A percentile compares a stretch with the other conserved stretches of the same genome.
These are phyloP conservation scores for Phengaris arion DNA, from an alignment of 2,888 invertebrate genomes.

Conservation along the genomic window DNA sequence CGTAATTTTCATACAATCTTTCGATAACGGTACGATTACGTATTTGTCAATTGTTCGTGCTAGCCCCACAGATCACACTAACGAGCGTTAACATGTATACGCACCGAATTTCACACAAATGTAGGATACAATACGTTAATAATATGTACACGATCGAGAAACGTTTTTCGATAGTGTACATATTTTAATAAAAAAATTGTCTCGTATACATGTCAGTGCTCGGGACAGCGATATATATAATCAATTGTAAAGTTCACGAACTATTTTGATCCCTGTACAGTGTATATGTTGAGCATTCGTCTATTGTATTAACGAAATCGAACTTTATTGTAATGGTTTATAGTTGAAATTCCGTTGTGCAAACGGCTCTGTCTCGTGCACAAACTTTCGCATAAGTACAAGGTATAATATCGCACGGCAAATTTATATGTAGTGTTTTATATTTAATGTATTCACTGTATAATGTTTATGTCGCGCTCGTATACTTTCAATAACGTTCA, in stretches of 20 bases:
- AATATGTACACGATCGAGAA: not conserved
- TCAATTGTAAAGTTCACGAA: conserved; percentile 19
- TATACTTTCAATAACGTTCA: conserved; percentile 19
- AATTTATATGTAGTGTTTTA: conserved; percentile 28
- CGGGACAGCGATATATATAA: not conserved
- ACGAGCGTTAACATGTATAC: not conserved
- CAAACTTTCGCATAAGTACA: conserved; percentile 28
- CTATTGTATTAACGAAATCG: conserved; percentile 42
- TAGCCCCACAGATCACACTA: not conserved
- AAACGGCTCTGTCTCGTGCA: conserved; percentile 25
- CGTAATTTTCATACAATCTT: too few species aligned
- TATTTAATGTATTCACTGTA: conserved; percentile 28
- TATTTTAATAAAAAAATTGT: not conserved
- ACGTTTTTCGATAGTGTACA: not conserved
- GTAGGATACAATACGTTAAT: not conserved
- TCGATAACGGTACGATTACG: too few species aligned
- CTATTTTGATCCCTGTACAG: conserved; percentile 52
- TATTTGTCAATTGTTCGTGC: too few species aligned
- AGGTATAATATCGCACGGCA: conserved; percentile 15
- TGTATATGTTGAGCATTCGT: conserved; percentile 57
- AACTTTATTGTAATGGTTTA: conserved; percentile 32
- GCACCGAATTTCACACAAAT: not conserved
- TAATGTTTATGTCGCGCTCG: not conserved
- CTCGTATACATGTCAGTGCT: not conserved
- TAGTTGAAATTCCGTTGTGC: conserved; percentile 31